A percentile compares a stretch with the other conserved stretches of the same genome.
These are phyloP conservation scores for Caenorhabditis plicata DNA, from an alignment of 2,888 invertebrate genomes.

Conservation along the genomic window DNA sequence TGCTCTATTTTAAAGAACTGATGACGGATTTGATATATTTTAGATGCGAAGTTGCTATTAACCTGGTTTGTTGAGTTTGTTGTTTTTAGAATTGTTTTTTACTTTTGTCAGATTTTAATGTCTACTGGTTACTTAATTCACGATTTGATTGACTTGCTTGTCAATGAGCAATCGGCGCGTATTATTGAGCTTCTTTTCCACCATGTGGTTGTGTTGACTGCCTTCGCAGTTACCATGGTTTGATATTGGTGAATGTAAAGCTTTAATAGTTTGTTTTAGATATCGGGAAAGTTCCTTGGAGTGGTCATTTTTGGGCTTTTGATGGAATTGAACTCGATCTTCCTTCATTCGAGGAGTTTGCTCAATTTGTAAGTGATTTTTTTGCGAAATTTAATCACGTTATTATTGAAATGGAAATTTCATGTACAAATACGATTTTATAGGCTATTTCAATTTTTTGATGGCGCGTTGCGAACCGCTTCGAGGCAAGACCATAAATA, in stretches of 20 bases:
- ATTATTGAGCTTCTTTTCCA: constrained; percentile 65
- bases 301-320: constrained; percentile 62
- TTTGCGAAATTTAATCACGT: too few species aligned
- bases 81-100: not conserved
- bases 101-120: constrained; percentile 48
- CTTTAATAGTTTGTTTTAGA: constrained; percentile 16
- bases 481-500: too few species aligned
- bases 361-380: constrained; percentile 34
- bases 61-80: constrained; percentile 22
- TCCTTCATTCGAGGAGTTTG: constrained; percentile 50
- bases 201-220: constrained; percentile 60
- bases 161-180: constrained; percentile 61
- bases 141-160: constrained; percentile 61
- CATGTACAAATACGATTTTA: not conserved
- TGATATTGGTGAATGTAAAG: not conserved
- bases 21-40: constrained; percentile 45
- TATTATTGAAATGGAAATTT: not conserved
- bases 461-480: too few species aligned
- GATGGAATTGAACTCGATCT: constrained; percentile 64
- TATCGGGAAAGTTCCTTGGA: constrained; percentile 52
- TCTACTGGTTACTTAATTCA: constrained; percentile 62
- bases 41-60: constrained; percentile 36
- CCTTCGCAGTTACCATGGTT: constrained; percentile 51
- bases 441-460: not conserved
- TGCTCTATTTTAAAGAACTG: constrained; percentile 39